phyloP scores from a whole-genome alignment of 1,140 invertebrate species.

The Listronotus oregonensis region DNA sequence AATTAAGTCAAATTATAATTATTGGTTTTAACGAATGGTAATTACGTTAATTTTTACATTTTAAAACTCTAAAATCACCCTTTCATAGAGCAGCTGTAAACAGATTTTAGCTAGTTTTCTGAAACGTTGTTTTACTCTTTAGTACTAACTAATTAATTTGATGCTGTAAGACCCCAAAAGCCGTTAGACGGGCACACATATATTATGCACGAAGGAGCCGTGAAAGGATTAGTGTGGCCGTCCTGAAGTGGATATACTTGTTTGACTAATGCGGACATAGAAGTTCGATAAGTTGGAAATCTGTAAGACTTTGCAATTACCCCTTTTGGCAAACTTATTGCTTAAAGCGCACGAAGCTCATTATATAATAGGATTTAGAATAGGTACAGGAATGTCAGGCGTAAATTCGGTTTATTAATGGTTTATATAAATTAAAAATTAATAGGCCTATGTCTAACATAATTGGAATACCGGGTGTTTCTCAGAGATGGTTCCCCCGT shows the following conservation, averaged over 20 bases:
- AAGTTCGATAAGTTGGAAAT: constrained; percentile 53
- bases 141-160: constrained; percentile 40
- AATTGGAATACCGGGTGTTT: too few relatives aligned
- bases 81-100: not conserved
- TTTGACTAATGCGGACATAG: constrained; percentile 54
- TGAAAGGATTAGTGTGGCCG: constrained; percentile 50
- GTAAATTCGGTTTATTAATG: too few relatives aligned
- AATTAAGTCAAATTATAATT: too few relatives aligned
- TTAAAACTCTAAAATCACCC: too few relatives aligned
- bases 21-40: too few relatives aligned
- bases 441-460: too few relatives aligned
- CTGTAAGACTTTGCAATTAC: constrained; percentile 36
- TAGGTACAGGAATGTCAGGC: too few relatives aligned
- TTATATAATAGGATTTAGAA: too few relatives aligned
- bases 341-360: constrained; percentile 10
- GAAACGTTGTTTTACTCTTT: constrained; percentile 24
- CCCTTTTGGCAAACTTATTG: constrained; percentile 27
- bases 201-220: constrained; percentile 38
- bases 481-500: too few relatives aligned
- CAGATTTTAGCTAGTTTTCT: constrained; percentile 36
- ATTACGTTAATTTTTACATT: too few relatives aligned
- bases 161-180: constrained; percentile 27
- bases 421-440: too few relatives aligned
- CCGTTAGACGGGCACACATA: constrained; percentile 37
- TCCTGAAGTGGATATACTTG: constrained; percentile 54